Base-by-base conservation (phyloP, 1,140 invertebrate species). In the Papilio helenus region DNA sequence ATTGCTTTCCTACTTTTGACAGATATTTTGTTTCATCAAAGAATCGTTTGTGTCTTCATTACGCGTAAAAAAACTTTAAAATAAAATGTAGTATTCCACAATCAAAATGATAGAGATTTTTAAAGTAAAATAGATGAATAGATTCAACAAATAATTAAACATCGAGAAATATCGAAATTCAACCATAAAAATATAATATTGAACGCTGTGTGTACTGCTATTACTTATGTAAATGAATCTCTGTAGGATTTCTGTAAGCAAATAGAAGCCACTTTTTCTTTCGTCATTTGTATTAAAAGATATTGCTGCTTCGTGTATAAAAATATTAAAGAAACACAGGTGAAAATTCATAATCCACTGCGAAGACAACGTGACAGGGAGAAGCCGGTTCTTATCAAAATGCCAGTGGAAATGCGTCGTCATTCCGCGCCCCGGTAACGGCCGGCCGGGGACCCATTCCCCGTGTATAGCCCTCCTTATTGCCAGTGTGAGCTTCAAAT, bases 331-430 rank as follows among this genome's bases (percentile, higher is more conserved):
- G 34, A 72, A 44, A 26, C 23, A 49, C 80, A 61, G 20, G 76
- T 34, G 58, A 14, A 74, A 51, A 49, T 46, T 74, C 72, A 58
- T 73, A 79, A 58, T 61, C 71, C 14, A 74, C 71, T 79, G 51
- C 79, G 49, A 79, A 82, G 79, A 82, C 81, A 84, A 84, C 71
- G 34, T 77, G 80, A 79, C 79, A 76, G 80, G 80, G 82, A 76
- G 83, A 77, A 82, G 81, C 82, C 65, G 83, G 81, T 85, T 84
- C 86, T 89, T 91, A 92, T 92, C 86, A 90, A 90, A 90, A 92
- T 90, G 87, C 83, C 89, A 88, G 79, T 82, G 83, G 80, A 84
- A 83, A 83, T 83, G 84, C 84, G 86, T 86, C 85, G 83, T 84
- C 82, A 82, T 81, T 82, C 81, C 83, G 80, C 81, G 79, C 80